phyloP scores from a whole-genome alignment of 2,797 vertebrate genomes.

The Crocodylus rhombifer region DNA sequence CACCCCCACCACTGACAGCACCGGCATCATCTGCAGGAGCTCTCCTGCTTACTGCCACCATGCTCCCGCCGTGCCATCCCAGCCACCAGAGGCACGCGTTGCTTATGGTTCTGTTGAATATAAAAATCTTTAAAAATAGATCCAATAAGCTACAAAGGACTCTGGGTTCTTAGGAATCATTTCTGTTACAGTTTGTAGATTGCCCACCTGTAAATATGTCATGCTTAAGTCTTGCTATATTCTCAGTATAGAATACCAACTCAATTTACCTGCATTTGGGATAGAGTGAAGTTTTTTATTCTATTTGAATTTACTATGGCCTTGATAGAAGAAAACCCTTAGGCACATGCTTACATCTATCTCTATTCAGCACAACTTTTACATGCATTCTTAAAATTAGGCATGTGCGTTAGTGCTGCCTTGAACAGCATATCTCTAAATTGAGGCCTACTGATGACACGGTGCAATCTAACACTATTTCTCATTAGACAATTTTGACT shows the following conservation, averaged over 20 bases:
- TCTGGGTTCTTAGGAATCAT: neutral
- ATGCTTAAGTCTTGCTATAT: neutral
- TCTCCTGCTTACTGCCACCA: too few relatives aligned
- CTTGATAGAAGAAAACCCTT: neutral
- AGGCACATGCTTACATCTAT: neutral
- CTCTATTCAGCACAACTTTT: neutral
- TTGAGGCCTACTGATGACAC: neutral
- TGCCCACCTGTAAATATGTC: neutral
- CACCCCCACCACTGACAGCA: too few relatives aligned
- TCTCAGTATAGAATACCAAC: neutral
- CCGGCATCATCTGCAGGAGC: too few relatives aligned
- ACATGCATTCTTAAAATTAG: neutral
- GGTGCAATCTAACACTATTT: too few relatives aligned
- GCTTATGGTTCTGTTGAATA: too few relatives aligned
- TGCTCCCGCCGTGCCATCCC: too few relatives aligned
- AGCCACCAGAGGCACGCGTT: too few relatives aligned
- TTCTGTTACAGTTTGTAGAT: neutral
- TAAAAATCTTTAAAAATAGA: too few relatives aligned
- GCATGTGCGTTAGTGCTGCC: neutral
- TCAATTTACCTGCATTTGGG: neutral
- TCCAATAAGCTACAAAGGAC: neutral
- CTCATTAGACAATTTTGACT: neutral
- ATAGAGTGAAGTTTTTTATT: neutral
- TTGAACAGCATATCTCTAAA: neutral
- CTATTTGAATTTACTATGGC: conserved; percentile 2